A percentile compares a stretch with the other conserved stretches of the same genome.
These are phyloP conservation scores for Channa striata DNA, from an alignment of 2,797 vertebrate species.

Conservation along the genomic window DNA sequence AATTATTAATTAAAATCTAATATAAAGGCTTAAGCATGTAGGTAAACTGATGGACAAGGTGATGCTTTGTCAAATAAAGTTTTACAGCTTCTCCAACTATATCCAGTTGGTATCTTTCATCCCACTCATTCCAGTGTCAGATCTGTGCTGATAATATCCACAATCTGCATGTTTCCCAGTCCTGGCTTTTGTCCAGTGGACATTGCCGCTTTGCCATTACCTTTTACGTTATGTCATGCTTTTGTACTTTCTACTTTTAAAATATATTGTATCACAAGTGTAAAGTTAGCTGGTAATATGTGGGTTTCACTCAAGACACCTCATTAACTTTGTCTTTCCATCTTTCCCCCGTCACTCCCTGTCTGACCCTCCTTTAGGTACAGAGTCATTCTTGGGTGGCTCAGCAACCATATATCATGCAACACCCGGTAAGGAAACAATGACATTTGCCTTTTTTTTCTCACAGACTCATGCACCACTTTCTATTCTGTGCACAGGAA, in stretches of 20 bases:
- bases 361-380: conserved; percentile 82
- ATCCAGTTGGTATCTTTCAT: too few species aligned
- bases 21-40: not conserved
- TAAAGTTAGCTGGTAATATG: conserved; percentile 3
- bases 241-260: not conserved
- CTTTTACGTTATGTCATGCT: not conserved
- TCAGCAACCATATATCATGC: conserved; percentile 98
- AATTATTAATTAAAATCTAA: not conserved
- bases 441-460: conserved; percentile 5
- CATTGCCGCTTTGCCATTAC: not conserved
- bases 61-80: not conserved
- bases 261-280: not conserved
- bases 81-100: too few species aligned
- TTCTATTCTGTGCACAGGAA: conserved; percentile 63
- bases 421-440: conserved; percentile 93
- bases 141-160: not conserved
- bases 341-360: conserved; percentile 23
- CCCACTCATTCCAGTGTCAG: not conserved
- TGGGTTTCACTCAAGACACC: conserved; percentile 3
- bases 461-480: conserved; percentile 4
- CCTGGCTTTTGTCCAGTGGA: not conserved
- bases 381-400: conserved; percentile 99
- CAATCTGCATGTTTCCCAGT: not conserved
- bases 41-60: not conserved
- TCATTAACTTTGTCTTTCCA: conserved; percentile 26